A percentile compares a stretch with the other conserved stretches of the same genome.
These are phyloP conservation scores for Drymodes brunneopygia DNA, from an alignment of 2,113 vertebrate species.

Conservation along the genomic window DNA sequence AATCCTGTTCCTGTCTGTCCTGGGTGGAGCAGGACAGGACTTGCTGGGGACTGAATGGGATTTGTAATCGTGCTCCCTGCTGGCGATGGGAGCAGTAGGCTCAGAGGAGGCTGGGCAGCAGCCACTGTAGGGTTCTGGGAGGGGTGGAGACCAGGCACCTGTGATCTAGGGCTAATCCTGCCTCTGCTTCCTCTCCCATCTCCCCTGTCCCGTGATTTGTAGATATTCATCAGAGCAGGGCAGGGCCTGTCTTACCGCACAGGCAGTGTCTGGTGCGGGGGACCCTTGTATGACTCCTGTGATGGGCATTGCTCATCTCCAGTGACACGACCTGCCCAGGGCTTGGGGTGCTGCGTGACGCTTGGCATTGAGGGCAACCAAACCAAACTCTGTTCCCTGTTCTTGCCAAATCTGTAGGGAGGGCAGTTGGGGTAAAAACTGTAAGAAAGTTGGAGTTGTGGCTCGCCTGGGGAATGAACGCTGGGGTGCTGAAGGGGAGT, in stretches of 20 bases:
- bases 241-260: accelerated
- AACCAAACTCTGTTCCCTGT: neutral
- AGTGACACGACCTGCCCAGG: neutral
- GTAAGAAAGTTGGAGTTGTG: neutral
- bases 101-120: neutral
- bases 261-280: accelerated
- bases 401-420: neutral
- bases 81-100: accelerated
- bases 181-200: neutral
- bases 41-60: neutral
- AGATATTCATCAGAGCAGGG: neutral
- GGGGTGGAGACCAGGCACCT: neutral
- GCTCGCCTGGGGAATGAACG: accelerated
- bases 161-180: neutral
- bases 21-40: neutral
- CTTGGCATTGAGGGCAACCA: neutral
- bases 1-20: neutral
- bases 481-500: neutral
- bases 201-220: neutral
- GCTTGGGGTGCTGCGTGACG: accelerated
- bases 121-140: neutral
- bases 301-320: neutral
- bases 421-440: neutral
- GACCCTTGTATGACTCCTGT: neutral
- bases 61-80: neutral